Evolutionary conservation across 2,797 vertebrate genomes (phyloP).

Genomic region (Cyprinella venusta): DNA sequence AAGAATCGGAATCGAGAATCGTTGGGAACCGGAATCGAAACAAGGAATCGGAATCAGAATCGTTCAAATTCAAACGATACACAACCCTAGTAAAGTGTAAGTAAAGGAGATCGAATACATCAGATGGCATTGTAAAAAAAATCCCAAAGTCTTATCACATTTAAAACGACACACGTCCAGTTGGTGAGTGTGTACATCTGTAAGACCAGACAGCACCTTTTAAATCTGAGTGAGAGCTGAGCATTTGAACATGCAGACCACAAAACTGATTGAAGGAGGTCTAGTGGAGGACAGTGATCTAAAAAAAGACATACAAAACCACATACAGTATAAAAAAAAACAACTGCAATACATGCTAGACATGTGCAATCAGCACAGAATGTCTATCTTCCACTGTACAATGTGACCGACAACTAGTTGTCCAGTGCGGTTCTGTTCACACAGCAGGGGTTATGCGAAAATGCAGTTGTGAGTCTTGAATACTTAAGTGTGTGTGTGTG

Average conservation of each 20-base stretch:
- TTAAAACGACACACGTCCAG: background rate
- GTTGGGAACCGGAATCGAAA: too few species aligned
- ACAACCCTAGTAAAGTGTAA: too few species aligned
- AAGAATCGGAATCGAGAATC: too few species aligned
- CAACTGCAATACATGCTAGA: background rate
- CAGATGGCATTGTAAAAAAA: background rate
- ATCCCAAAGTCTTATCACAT: background rate
- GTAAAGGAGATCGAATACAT: background rate
- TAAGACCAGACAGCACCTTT: background rate
- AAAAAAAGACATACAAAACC: background rate
- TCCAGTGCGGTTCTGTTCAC: background rate
- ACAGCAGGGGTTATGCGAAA: too few species aligned
- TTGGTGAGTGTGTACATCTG: background rate
- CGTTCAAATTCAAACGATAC: too few species aligned
- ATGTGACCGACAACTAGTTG: background rate
- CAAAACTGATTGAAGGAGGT: background rate
- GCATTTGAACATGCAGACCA: background rate
- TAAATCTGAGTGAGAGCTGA: background rate
- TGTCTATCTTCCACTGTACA: background rate
- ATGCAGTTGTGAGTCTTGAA: too few species aligned
- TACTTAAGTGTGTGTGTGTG: too few species aligned
- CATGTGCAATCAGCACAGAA: background rate
- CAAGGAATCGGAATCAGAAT: too few species aligned
- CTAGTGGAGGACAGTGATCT: background rate
- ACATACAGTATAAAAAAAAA: background rate